Evolutionary conservation across 1,140 invertebrate genomes (phyloP), one percentile per base, ranked within the genome.

Genomic region (Phymorhynchus buccinoides): DNA sequence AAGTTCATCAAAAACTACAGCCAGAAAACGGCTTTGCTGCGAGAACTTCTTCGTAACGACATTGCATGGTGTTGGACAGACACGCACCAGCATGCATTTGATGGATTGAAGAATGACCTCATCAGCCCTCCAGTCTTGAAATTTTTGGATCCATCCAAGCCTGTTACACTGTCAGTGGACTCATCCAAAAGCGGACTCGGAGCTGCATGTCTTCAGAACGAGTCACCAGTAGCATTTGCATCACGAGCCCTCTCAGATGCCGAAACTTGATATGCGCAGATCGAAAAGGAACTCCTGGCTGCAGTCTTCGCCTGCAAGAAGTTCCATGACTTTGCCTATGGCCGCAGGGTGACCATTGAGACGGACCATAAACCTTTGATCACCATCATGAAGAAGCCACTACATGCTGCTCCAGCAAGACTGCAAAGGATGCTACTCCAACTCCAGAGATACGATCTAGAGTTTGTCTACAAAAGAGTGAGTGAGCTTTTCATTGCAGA

Each of bases 231-330:
- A n/a, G n/a, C n/a, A n/a, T 73, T 94, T 3, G 71, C 93, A 14
- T 93, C 12, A 86, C 92, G 41, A 88, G 91, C 22, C 86, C 94
- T 18, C 93, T 91, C 18, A n/a, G 27, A 86, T 30, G 88, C 91
- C 41, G 93, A 95, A 89, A 39, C 86, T 42, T 93, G 94, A 42
- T 94, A 94, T 85, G 91, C 90, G n/a, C 93, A 94, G 88, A 92
- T 94, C 1, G 94, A 95, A 87, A 88, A 93, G 89, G 94, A 95
- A 90, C 94, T 93, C 3, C 87, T 94, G 22, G 93, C 93, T 14
- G 92, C 95, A 14, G 86, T 95, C 1, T 95, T 92, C 88, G 93
- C 92, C 7, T 90, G 95, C 14, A 89, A 92, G 75, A 93, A 93
- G 89, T 95, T 95, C 89, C 91, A 94, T 48, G 87, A 94, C 68